A percentile compares a stretch with the other conserved stretches of the same genome.
Evolutionary conservation across 2,113 vertebrate species (phyloP).

Genomic region (Marmota flaviventris): DNA sequence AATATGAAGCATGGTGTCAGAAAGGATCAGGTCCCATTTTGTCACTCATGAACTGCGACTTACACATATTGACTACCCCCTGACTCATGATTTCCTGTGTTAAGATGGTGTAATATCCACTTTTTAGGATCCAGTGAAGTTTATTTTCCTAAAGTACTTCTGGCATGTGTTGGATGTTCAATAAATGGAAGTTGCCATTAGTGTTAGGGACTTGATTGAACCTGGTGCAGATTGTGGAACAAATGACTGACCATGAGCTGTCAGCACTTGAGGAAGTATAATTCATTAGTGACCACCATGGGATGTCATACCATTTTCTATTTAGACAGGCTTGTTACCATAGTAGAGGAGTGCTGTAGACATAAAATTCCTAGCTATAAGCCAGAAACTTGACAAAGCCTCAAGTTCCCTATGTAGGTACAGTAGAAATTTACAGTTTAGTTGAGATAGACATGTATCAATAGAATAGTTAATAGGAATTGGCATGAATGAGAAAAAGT

Average conservation of each 20-base stretch:
- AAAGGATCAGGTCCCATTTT: not conserved
- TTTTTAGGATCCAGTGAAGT: not conserved
- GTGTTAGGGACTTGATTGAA: not conserved
- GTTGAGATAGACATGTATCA: not conserved
- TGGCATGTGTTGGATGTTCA: not conserved
- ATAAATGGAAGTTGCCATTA: not conserved
- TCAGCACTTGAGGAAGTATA: not conserved
- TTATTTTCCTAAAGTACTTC: not conserved
- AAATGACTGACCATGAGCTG: not conserved
- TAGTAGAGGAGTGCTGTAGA: not conserved
- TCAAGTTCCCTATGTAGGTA: not conserved
- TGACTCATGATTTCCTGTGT: constrained; percentile 1
- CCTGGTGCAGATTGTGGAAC: not conserved
- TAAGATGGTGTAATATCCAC: not conserved
- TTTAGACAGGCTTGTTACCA: not conserved
- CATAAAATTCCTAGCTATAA: not conserved
- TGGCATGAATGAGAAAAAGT: not conserved
- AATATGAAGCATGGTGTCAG: not conserved
- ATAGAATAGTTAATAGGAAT: not conserved
- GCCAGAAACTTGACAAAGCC: not conserved
- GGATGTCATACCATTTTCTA: not conserved
- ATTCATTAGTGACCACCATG: not conserved
- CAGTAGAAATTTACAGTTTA: not conserved
- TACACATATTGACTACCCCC: not conserved
- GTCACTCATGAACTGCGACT: not conserved